Percentiles rank a stretch among this genome's conserved stretches.
These are phyloP conservation scores for Euplagia quadripunctaria DNA, from an alignment of 2,888 invertebrate genomes.

Conservation along the genomic window DNA sequence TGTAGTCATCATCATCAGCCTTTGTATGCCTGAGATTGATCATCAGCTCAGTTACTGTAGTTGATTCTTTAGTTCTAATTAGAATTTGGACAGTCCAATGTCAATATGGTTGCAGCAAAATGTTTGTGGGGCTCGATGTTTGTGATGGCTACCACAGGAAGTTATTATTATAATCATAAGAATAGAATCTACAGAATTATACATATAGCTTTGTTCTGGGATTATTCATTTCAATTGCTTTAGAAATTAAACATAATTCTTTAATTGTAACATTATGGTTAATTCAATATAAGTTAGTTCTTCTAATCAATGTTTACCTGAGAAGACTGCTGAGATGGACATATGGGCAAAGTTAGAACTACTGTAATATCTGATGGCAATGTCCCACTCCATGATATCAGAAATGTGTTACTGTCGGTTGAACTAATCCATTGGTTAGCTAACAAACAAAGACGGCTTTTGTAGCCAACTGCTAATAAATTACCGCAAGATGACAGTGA, in stretches of 20 bases:
- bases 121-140: too few relatives aligned
- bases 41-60: too few relatives aligned
- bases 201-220: neutral
- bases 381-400: conserved; percentile 83
- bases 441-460: conserved; percentile 76
- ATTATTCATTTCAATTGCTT: neutral
- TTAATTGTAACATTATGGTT: neutral
- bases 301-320: conserved; percentile 65
- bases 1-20: too few relatives aligned
- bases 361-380: conserved; percentile 75
- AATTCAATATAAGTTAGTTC: neutral
- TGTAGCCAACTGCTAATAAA: conserved; percentile 76
- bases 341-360: conserved; percentile 75
- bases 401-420: conserved; percentile 76
- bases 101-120: too few relatives aligned
- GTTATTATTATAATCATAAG: neutral
- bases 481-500: conserved; percentile 82
- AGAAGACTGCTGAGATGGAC: conserved; percentile 80
- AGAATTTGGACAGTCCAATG: too few relatives aligned
- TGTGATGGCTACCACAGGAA: too few relatives aligned
- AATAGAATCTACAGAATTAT: neutral
- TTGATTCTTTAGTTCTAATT: too few relatives aligned
- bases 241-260: neutral
- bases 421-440: conserved; percentile 83
- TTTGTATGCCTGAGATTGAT: too few relatives aligned